phyloP scores from a whole-genome alignment of 2,113 vertebrate species.

The Rostratula benghalensis region DNA sequence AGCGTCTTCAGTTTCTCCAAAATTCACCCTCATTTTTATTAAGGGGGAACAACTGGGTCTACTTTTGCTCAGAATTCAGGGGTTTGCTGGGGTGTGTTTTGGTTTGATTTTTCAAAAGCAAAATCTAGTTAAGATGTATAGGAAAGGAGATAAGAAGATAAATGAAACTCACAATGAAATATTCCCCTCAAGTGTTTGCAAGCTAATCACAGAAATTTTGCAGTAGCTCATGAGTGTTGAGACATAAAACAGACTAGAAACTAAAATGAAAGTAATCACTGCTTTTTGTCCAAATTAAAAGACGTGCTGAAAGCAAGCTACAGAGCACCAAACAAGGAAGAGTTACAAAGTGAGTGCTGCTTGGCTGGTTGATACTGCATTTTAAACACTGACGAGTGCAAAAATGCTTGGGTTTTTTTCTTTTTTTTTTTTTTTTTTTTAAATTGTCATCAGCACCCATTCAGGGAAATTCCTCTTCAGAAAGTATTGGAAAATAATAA shows the following conservation, averaged over 20 bases:
- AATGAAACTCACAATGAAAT: neutral
- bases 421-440: neutral
- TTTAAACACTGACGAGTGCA: neutral
- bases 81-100: neutral
- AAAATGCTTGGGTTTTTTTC: neutral
- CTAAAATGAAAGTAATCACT: neutral
- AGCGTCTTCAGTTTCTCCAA: neutral
- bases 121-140: neutral
- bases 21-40: neutral
- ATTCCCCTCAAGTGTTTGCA: neutral
- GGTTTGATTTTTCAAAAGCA: neutral
- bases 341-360: neutral
- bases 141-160: neutral
- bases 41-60: neutral
- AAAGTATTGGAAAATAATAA: slow-evolving; percentile 31
- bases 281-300: neutral
- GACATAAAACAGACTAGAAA: neutral
- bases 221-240: neutral
- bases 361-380: neutral
- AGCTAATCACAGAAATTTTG: neutral
- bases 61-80: neutral
- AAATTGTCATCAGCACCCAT: neutral
- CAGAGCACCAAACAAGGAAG: neutral
- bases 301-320: neutral
- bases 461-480: neutral